phyloP scores from a whole-genome alignment of 2,797 vertebrate genomes.

The Pangasius mekongensis region DNA sequence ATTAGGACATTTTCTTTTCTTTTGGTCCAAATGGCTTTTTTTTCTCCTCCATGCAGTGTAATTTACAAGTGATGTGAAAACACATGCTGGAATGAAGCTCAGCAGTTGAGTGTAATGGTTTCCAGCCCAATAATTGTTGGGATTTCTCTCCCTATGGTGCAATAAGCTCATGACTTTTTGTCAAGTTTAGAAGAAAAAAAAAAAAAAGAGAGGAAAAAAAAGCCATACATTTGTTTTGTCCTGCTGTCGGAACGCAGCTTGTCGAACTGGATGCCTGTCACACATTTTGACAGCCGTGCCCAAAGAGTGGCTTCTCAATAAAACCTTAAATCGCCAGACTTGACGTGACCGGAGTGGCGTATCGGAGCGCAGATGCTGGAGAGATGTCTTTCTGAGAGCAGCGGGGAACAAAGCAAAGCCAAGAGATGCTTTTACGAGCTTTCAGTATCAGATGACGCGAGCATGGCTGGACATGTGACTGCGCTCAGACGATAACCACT shows the following conservation, averaged over 20 bases:
- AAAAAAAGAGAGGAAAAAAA: not conserved
- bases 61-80: not conserved
- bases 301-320: conserved; percentile 64
- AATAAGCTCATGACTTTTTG: not conserved
- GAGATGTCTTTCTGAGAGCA: not conserved
- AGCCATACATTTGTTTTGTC: conserved; percentile 29
- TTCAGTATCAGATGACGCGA: not conserved
- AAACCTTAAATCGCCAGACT: conserved; percentile 44
- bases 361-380: not conserved
- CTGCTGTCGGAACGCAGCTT: conserved; percentile 36
- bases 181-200: too few species aligned
- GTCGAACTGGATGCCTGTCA: conserved; percentile 43
- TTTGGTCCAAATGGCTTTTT: not conserved
- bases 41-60: not conserved
- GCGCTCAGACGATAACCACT: not conserved
- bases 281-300: conserved; percentile 57
- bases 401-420: not conserved
- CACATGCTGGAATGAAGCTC: not conserved
- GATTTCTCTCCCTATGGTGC: not conserved
- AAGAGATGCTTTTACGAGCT: not conserved
- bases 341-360: not conserved
- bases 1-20: not conserved
- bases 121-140: not conserved
- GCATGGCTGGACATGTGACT: not conserved
- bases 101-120: not conserved